Evolutionary conservation across 2,797 vertebrate species (phyloP).

Genomic region (Sebastes goodei): DNA sequence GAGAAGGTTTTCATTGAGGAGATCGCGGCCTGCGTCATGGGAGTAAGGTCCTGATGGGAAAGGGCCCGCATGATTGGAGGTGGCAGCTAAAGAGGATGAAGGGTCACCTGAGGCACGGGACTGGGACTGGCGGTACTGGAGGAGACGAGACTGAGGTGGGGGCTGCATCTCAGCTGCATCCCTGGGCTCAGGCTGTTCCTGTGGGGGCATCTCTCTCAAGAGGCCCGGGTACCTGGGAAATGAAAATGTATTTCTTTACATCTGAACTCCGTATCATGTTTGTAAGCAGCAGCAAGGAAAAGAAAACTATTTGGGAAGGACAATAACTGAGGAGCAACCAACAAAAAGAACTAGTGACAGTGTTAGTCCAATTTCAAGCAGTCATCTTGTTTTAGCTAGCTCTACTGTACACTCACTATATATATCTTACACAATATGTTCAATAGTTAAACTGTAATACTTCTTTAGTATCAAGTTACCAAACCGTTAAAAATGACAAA

Average conservation of each 20-base stretch:
- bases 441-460: not conserved
- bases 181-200: constrained; percentile 89
- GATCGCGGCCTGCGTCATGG: constrained; percentile 84
- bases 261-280: not conserved
- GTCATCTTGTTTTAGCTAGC: not conserved
- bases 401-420: not conserved
- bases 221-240: constrained; percentile 91
- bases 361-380: not conserved
- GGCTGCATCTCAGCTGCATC: constrained; percentile 93
- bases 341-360: not conserved
- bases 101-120: constrained; percentile 90
- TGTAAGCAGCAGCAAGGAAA: not conserved
- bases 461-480: not conserved
- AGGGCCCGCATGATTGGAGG: constrained; percentile 84
- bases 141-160: constrained; percentile 96
- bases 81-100: constrained; percentile 87
- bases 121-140: constrained; percentile 95
- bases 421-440: not conserved
- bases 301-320: not conserved
- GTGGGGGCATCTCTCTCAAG: constrained; percentile 91
- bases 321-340: not conserved
- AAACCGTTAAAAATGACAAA: not conserved
- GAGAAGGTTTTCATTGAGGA: constrained; percentile 83
- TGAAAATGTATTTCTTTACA: not conserved
- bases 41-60: constrained; percentile 84